Evolutionary conservation across 2,888 invertebrate genomes (phyloP).

Genomic region (Parnassius glacialis): DNA sequence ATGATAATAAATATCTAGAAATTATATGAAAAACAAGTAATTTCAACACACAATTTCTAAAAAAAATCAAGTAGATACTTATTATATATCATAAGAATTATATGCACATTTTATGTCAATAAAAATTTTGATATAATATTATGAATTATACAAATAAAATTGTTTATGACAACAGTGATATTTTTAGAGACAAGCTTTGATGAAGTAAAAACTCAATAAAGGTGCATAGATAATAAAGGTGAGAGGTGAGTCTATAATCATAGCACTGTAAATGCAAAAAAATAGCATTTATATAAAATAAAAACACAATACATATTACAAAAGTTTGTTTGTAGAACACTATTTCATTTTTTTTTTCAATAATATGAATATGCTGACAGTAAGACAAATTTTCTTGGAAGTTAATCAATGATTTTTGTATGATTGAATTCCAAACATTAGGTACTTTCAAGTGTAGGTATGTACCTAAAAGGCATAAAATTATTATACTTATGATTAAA

Average conservation of each 20-base stretch:
- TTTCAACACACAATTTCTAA: no score
- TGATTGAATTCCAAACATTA: conserved; percentile 5
- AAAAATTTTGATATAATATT: conserved; percentile 6
- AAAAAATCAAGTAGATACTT: no score
- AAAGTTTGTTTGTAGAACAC: neutral
- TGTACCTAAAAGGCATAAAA: neutral
- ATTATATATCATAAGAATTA: conserved; percentile 10
- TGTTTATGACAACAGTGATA: conserved; percentile 29
- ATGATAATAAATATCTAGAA: no score
- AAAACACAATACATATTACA: conserved; percentile 1
- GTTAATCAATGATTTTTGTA: conserved; percentile 4
- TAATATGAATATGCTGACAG: neutral
- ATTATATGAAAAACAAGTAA: no score
- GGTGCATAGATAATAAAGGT: conserved; percentile 26
- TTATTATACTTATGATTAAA: no score
- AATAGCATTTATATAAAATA: neutral
- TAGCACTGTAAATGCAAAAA: conserved; percentile 17
- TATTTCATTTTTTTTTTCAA: neutral
- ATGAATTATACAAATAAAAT: conserved; percentile 16
- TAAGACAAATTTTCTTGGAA: conserved; percentile 13
- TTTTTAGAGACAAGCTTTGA: conserved; percentile 14
- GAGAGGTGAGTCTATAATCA: conserved; percentile 32
- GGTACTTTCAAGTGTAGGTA: neutral
- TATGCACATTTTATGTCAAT: conserved; percentile 3
- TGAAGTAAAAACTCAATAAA: conserved; percentile 14